These are phyloP conservation scores for Campylomormyrus numenius DNA, from an alignment of 2,113 vertebrate genomes.

Conservation along the genomic window DNA sequence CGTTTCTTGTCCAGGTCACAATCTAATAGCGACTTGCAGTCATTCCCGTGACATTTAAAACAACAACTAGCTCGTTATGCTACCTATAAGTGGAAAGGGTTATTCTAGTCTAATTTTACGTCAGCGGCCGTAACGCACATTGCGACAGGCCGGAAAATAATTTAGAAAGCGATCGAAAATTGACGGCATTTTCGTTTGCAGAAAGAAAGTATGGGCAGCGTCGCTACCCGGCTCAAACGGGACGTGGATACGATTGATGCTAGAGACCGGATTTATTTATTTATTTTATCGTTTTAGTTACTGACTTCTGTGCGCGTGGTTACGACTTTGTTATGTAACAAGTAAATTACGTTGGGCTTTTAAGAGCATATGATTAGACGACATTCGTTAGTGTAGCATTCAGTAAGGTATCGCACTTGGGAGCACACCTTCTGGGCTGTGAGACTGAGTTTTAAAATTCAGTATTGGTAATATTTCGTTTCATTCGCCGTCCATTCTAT, in stretches of 20 bases:
- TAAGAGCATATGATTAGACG: background rate
- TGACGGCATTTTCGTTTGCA: background rate
- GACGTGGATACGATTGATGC: background rate
- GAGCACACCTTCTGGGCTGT: background rate
- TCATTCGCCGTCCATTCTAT: too few relatives aligned
- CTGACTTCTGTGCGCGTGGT: background rate
- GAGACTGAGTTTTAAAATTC: background rate
- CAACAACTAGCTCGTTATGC: background rate
- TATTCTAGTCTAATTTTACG: slow-evolving; percentile 7
- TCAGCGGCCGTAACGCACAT: background rate
- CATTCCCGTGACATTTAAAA: background rate
- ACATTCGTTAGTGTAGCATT: background rate
- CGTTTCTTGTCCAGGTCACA: background rate
- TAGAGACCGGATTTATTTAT: background rate
- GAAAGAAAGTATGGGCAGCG: background rate
- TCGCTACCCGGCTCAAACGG: background rate
- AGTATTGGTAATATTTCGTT: too few relatives aligned
- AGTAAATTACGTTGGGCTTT: background rate
- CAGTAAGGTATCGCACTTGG: background rate
- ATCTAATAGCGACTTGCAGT: background rate
- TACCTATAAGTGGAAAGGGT: background rate
- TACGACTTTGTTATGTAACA: background rate
- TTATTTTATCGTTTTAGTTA: background rate
- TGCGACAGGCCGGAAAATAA: slow-evolving; percentile 18
- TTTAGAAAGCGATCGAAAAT: background rate